Evolutionary conservation across 2,797 vertebrate genomes (phyloP), one percentile per base, ranked within the genome.

Genomic region (Xenops minutus): DNA sequence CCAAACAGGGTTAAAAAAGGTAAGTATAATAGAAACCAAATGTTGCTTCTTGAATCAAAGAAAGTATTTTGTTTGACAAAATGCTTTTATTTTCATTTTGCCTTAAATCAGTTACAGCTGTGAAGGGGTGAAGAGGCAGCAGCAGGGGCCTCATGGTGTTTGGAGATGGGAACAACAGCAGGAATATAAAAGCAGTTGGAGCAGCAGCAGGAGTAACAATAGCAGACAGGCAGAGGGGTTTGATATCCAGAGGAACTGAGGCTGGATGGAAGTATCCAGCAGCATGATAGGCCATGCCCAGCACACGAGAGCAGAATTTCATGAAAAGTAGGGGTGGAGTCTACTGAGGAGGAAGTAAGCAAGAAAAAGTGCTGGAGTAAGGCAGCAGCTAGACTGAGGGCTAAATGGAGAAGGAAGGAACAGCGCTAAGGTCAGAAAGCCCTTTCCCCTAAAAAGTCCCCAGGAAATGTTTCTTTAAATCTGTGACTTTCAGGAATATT

Each of bases 41-140:
- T 43, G 77, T 44, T 54, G 19, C 8, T 61, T 78, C 66, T 72
- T 58, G 46, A 73, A 36, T 61, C 27, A 62, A 67, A 93, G 32
- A 12, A 6, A 76, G 20, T 49, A 56, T 88, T 88, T 67, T 61
- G 1, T 63, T 83, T 68, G 34, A 85, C 41, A 81, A 83, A 92
- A 91, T 46, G 23, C 17, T 93, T 89, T 80, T 75, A 21, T 80
- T 96, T 95, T 89, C 23, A 44, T 92, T 93, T 92, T 89, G 8
- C 7, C 54, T 64, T 68, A 68, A 91, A 94, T 39, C 24, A 75
- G 52, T 85, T 54, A 21, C 95, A 93, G 75, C 76, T 95, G 89
- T 55, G 69, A 64, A 92, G 49, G 36, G 14, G 14, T 55, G 79
- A 71, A 49, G 49, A 43, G 15, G 62, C 14, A 81, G 68, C 0